Percentiles rank a stretch among this genome's conserved stretches.
phyloP scores from a whole-genome alignment of 2,113 vertebrate genomes.

The Cygnus atratus region DNA sequence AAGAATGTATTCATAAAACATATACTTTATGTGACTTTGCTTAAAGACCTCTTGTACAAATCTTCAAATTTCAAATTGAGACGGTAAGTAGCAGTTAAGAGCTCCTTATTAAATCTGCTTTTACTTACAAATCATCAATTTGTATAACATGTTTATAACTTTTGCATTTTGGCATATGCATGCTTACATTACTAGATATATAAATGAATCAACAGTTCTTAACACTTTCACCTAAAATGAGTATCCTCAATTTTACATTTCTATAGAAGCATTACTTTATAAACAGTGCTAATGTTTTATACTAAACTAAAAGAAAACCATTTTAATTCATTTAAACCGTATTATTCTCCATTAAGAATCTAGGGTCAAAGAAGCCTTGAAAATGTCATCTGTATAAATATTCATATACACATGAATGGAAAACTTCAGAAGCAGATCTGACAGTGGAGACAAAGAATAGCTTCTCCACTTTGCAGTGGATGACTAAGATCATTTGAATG shows the following conservation, averaged over 20 bases:
- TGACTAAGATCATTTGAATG: constrained; percentile 49
- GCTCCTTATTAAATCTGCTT: background rate
- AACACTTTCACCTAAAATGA: background rate
- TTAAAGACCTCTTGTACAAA: background rate
- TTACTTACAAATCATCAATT: background rate
- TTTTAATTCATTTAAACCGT: background rate
- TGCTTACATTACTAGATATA: background rate
- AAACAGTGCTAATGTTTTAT: background rate
- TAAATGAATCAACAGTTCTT: background rate
- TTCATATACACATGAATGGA: constrained; percentile 25
- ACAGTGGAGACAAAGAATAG: constrained; percentile 28
- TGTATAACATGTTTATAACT: background rate
- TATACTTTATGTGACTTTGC: background rate
- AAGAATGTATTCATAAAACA: background rate
- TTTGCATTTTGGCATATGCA: background rate
- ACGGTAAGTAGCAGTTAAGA: background rate
- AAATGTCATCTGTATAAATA: constrained; percentile 43
- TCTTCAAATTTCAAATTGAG: background rate
- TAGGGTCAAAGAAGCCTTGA: background rate
- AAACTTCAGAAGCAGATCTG: constrained; percentile 42
- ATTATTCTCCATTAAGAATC: background rate
- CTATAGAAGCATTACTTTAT: background rate
- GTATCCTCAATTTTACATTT: background rate
- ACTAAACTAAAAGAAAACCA: background rate
- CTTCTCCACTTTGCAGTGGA: background rate